Evolutionary conservation across 2,113 vertebrate genomes (phyloP).

Genomic region (Oceanodroma tethys): DNA sequence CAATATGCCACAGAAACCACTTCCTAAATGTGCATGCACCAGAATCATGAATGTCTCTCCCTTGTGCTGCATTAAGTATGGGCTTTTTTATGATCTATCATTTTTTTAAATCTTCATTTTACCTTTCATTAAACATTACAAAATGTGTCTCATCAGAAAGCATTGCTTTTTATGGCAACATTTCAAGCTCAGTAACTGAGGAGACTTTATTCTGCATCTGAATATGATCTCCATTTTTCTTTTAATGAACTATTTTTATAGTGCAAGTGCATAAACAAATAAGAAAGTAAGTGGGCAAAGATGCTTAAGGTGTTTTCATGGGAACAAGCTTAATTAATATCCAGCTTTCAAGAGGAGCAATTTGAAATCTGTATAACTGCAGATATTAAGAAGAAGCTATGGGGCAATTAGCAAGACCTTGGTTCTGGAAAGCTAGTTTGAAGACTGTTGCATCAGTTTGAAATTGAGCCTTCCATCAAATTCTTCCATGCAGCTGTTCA

Average conservation of each 20-base stretch:
- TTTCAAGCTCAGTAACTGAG: slow-evolving; percentile 27
- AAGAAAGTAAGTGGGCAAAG: not conserved
- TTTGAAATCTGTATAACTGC: not conserved
- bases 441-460: not conserved
- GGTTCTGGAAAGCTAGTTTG: not conserved
- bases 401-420: slow-evolving; percentile 22
- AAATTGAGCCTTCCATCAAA: not conserved
- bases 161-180: slow-evolving; percentile 33
- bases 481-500: not conserved
- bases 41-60: not conserved
- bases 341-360: not conserved
- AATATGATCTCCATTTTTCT: slow-evolving; percentile 12
- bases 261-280: slow-evolving; percentile 37
- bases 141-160: slow-evolving; percentile 38
- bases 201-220: not conserved
- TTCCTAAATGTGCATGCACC: not conserved
- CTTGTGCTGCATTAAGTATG: not conserved
- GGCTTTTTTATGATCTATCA: not conserved
- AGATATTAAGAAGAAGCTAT: not conserved
- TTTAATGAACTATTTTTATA: slow-evolving; percentile 38
- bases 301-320: slow-evolving; percentile 12
- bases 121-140: slow-evolving; percentile 51
- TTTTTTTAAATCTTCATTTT: slow-evolving; percentile 40
- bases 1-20: not conserved
- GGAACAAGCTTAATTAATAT: slow-evolving; percentile 40